Conservation (phyloP, 1,140 invertebrate genomes). For the Sycophaga agraensis region DNA sequence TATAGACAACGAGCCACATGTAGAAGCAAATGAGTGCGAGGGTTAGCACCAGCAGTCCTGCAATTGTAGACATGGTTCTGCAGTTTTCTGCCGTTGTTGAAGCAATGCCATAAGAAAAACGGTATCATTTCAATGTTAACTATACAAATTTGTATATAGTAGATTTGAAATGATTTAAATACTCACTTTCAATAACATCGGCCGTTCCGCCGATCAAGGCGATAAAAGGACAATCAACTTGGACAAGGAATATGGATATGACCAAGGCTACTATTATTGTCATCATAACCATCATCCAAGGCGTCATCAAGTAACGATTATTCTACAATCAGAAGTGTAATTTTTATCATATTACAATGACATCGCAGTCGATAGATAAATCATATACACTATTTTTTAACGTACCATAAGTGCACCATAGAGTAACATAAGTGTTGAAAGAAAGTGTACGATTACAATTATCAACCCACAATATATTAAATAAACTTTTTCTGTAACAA, state of each 20-base stretch:
- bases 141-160: too few relatives aligned
- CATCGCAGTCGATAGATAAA: too few relatives aligned
- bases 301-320: conserved; percentile 54
- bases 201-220: conserved; percentile 45
- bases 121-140: too few relatives aligned
- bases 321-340: conserved; percentile 38
- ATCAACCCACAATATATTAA: conserved; percentile 55
- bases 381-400: too few relatives aligned
- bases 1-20: conserved; percentile 58
- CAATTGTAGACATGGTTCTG: too few relatives aligned
- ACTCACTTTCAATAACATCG: conserved; percentile 49
- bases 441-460: conserved; percentile 54
- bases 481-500: conserved; percentile 52
- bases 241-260: conserved; percentile 48
- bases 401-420: conserved; percentile 56
- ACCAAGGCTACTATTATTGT: conserved; percentile 48
- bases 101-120: too few relatives aligned
- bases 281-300: conserved; percentile 57
- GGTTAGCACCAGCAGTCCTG: conserved; percentile 44
- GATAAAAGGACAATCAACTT: conserved; percentile 49
- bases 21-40: conserved; percentile 49
- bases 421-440: conserved; percentile 52
- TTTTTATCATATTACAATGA: not conserved
- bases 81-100: too few relatives aligned
- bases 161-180: too few relatives aligned